phyloP scores from a whole-genome alignment of 2,888 invertebrate species.

The Spilosoma lubricipeda region DNA sequence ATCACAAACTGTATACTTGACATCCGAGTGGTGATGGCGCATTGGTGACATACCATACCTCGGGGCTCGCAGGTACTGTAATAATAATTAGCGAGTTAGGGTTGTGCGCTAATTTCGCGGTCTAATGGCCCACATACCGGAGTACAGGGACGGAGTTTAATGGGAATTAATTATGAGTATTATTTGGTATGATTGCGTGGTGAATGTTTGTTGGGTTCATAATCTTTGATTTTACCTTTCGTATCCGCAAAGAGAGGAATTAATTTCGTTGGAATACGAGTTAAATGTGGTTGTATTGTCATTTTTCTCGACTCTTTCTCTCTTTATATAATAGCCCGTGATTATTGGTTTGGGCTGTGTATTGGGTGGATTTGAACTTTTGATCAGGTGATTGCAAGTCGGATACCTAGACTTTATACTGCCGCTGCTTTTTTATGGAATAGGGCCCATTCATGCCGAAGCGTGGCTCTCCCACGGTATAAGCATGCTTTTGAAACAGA shows the following conservation, averaged over 20 bases:
- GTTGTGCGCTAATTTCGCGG: constrained; percentile 66
- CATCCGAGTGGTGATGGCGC: constrained; percentile 32
- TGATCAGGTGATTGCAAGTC: neutral
- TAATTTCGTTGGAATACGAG: neutral
- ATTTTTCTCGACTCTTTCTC: too few species aligned
- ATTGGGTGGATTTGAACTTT: neutral
- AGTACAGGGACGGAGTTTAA: constrained; percentile 43
- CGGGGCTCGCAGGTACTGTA: constrained; percentile 58
- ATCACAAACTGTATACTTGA: constrained; percentile 32
- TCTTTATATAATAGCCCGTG: too few species aligned
- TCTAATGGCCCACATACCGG: constrained; percentile 64
- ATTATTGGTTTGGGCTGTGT: too few species aligned
- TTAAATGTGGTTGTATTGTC: neutral
- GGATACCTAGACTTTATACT: neutral
- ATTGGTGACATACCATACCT: constrained; percentile 48
- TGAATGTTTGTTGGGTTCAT: constrained; percentile 1
- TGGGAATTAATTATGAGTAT: constrained; percentile 12
- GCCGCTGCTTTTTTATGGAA: too few species aligned
- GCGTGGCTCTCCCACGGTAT: too few species aligned
- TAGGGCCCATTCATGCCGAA: too few species aligned
- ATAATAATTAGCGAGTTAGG: constrained; percentile 63
- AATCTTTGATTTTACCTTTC: neutral
- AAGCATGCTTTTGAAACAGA: too few species aligned
- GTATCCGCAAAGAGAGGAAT: neutral
- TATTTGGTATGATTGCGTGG: neutral